phyloP scores from a whole-genome alignment of 2,888 invertebrate species.

The Gasteruption jaculator region DNA sequence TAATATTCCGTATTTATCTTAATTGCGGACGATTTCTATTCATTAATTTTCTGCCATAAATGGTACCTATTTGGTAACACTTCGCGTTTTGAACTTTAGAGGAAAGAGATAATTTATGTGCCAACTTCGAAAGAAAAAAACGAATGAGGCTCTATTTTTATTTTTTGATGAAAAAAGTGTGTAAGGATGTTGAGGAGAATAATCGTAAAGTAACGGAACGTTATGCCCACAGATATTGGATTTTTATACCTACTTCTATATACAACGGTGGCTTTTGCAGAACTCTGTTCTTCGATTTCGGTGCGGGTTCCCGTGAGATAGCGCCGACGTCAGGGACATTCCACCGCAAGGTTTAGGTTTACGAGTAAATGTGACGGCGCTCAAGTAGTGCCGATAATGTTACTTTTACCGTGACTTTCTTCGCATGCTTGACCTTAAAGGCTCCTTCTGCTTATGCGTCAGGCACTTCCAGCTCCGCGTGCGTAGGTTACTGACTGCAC shows the following conservation, averaged over 20 bases:
- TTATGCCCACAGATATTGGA: slow-evolving; percentile 31
- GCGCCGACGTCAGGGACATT: slow-evolving; percentile 24
- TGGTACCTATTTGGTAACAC: too few species aligned
- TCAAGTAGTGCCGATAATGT: slow-evolving; percentile 31
- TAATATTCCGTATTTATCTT: too few species aligned
- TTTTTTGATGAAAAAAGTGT: too few species aligned
- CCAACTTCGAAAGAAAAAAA: too few species aligned
- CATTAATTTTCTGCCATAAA: too few species aligned
- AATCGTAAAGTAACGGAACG: slow-evolving; percentile 37
- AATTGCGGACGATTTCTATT: too few species aligned
- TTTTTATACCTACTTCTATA: slow-evolving; percentile 32
- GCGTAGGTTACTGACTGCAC: too few species aligned
- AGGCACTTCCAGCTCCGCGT: slow-evolving; percentile 20
- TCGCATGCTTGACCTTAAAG: slow-evolving; percentile 26
- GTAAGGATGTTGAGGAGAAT: slow-evolving; percentile 23
- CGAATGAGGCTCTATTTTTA: too few species aligned
- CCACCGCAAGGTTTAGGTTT: slow-evolving; percentile 32
- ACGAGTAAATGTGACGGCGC: slow-evolving; percentile 22
- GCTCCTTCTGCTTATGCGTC: too few species aligned
- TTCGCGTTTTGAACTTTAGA: too few species aligned
- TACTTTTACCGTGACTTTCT: slow-evolving; percentile 21
- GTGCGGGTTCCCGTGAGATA: slow-evolving; percentile 29
- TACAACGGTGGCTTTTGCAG: too few species aligned
- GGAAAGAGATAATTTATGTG: too few species aligned
- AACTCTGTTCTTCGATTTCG: slow-evolving; percentile 21